Conservation (phyloP, 1,140 invertebrate species). For the Sinella curviseta region DNA sequence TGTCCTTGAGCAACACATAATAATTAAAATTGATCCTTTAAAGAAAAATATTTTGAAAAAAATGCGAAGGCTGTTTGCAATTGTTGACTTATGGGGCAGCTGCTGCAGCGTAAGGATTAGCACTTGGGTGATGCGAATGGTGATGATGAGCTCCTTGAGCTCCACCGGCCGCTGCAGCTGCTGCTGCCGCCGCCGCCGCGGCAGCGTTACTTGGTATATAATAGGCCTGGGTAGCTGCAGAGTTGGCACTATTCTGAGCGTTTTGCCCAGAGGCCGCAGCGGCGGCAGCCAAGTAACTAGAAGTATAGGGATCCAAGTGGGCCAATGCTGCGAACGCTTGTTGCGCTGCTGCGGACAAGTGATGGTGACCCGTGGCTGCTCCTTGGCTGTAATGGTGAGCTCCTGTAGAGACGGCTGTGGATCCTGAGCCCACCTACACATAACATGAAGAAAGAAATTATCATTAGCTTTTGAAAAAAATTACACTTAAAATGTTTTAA, state of each 20-base stretch:
- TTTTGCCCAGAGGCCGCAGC: background rate
- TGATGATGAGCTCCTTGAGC: conserved; percentile 11
- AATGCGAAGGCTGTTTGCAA: background rate
- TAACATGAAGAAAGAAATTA: background rate
- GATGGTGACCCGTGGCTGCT: background rate
- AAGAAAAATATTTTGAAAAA: no score
- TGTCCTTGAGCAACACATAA: no score
- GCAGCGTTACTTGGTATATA: no score
- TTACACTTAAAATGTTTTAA: no score
- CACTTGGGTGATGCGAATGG: background rate
- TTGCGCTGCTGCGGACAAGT: conserved; percentile 11
- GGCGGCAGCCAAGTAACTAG: conserved; percentile 22
- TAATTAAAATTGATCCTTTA: no score
- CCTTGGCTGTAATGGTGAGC: conserved; percentile 10
- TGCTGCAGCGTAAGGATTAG: background rate
- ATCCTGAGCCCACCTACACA: background rate
- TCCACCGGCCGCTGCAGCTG: background rate
- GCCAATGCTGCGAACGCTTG: conserved; percentile 23
- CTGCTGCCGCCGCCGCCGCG: background rate
- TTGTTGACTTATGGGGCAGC: background rate
- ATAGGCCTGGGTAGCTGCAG: no score
- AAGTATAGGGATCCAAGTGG: conserved; percentile 21
- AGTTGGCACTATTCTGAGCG: background rate
- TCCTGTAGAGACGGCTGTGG: conserved; percentile 10
- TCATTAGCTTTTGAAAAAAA: no score